phyloP scores from a whole-genome alignment of 2,113 vertebrate species.

The Lanius ludovicianus region DNA sequence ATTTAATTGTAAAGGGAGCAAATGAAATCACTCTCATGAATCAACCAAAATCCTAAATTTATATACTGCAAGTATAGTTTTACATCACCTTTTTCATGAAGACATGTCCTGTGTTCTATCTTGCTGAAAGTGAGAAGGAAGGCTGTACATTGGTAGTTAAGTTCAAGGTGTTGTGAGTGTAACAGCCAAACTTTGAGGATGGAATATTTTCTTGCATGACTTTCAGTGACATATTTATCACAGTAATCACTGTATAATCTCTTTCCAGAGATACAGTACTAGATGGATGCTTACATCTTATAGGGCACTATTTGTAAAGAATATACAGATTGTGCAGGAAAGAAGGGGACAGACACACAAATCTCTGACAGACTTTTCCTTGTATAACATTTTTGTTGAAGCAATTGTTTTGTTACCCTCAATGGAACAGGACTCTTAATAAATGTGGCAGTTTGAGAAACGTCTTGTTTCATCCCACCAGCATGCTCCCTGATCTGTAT shows the following conservation, averaged over 20 bases:
- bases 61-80: not conserved
- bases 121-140: not conserved
- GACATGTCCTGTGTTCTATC: not conserved
- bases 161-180: not conserved
- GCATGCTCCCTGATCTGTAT: not conserved
- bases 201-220: not conserved
- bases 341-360: not conserved
- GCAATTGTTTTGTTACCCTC: not conserved
- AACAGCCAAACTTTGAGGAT: not conserved
- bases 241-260: not conserved
- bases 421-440: not conserved
- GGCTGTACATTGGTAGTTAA: not conserved
- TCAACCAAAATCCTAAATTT: not conserved
- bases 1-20: not conserved
- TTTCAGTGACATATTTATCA: not conserved
- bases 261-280: not conserved
- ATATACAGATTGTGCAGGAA: not conserved
- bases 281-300: not conserved
- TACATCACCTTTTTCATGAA: not conserved
- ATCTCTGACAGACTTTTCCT: not conserved
- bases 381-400: not conserved
- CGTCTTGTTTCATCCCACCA: not conserved
- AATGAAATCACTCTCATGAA: not conserved
- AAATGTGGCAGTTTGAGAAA: not conserved
- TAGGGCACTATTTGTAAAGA: not conserved